Evolutionary conservation across 2,113 vertebrate species (phyloP), one percentile per base, ranked within the genome.

Genomic region (human): DNA sequence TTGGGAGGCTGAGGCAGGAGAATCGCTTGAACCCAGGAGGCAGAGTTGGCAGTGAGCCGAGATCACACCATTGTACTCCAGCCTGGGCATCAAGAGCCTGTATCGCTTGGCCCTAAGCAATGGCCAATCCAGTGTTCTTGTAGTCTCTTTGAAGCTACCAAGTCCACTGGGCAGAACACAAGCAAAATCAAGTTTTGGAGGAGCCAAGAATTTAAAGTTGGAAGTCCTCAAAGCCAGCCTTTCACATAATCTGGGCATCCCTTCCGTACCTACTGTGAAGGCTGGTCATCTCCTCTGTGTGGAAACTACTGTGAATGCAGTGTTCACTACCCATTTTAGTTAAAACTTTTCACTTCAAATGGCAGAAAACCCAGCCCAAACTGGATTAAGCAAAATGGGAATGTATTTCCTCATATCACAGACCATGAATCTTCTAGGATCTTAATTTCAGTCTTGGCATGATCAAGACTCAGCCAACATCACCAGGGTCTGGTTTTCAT

Each of bases 101-200:
- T 35, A 68, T 70, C 61, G 22, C 68, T 97, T 91, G 73, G 89
- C 80, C 85, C 95, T 82, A 91, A 89, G 78, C 82, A 59, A 89
- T 79, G 38, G 27, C 32, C 79, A 93, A n/a, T 17, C 18, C n/a
- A 40, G 64, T 70, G 32, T 79, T 78, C 72, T 73, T 43, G n/a
- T 64, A 78, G 38, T 84, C 80, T 85, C 82, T 97, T 25, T 95
- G 88, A 97, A 97, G 45, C 5, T 78, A 90, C 89, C 50, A 97
- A 88, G 80, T 96, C 92, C 76, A 92, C 91, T 70, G 90, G 55
- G 75, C 38, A 76, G 85, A 96, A 93, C 78, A 79, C 81, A 96
- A 78, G 38, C 14, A 80, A 93, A 81, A 20, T 35, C 73, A 6
- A 83, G 16, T 72, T 92, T 78, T 16, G 52, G 22, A 84, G 45